Percentiles rank a stretch among this genome's conserved stretches.
phyloP scores from a whole-genome alignment of 2,888 invertebrate genomes.

The Drosophila subquinaria region DNA sequence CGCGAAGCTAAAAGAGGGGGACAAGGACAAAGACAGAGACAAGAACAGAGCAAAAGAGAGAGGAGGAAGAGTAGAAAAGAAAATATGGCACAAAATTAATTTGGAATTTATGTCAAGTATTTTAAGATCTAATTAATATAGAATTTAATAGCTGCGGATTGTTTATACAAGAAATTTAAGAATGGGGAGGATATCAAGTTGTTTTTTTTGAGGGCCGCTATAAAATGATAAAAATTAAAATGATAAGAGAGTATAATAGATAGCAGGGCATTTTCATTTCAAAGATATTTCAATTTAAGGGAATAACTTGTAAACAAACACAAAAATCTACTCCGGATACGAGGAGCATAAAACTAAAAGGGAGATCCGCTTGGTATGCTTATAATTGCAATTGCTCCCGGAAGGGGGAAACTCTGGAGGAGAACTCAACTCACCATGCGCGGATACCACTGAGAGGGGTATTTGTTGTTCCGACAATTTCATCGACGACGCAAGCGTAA shows the following conservation, averaged over 20 bases:
- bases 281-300: conserved; percentile 42
- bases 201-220: neutral
- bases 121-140: conserved; percentile 76
- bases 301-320: conserved; percentile 31
- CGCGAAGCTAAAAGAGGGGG: conserved; percentile 89
- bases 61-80: conserved; percentile 34
- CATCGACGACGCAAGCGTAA: conserved; percentile 47
- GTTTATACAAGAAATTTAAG: conserved; percentile 53
- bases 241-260: conserved; percentile 54
- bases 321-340: conserved; percentile 27
- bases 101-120: conserved; percentile 73
- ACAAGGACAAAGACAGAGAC: conserved; percentile 11
- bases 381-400: conserved; percentile 13
- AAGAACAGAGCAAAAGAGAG: neutral
- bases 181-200: conserved; percentile 9
- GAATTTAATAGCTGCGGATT: conserved; percentile 71
- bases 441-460: conserved; percentile 88
- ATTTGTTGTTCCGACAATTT: conserved; percentile 30
- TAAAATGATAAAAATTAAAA: conserved; percentile 27
- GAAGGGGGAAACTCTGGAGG: neutral
- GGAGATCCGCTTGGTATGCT: conserved; percentile 6
- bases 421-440: conserved; percentile 89
- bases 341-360: conserved; percentile 10
- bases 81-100: conserved; percentile 72
- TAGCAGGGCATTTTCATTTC: conserved; percentile 44